Percentiles rank a stretch among this genome's conserved stretches.
Conservation (phyloP, 2,888 invertebrate genomes). For the Alitta virens region DNA sequence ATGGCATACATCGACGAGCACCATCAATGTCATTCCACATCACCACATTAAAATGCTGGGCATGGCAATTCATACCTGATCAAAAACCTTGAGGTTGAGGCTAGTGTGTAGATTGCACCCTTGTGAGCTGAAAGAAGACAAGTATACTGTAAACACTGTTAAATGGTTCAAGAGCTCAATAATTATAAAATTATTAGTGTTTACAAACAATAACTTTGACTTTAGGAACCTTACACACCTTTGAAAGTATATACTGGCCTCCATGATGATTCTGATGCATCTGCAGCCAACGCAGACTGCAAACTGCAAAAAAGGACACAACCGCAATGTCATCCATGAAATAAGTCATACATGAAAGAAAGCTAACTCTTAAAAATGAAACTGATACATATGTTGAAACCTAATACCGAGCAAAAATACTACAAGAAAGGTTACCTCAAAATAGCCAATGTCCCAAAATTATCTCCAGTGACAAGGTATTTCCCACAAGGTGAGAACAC, state of each 20-base stretch:
- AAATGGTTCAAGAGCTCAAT: too few relatives aligned
- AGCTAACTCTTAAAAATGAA: too few relatives aligned
- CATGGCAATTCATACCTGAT: slow-evolving; percentile 54
- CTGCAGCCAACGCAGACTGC: slow-evolving; percentile 41
- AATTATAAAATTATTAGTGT: background rate
- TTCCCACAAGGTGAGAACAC: slow-evolving; percentile 81
- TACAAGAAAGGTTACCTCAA: slow-evolving; percentile 65
- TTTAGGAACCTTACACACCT: too few relatives aligned
- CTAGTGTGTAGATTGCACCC: slow-evolving; percentile 68
- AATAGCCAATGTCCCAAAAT: slow-evolving; percentile 79
- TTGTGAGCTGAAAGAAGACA: slow-evolving; percentile 18
- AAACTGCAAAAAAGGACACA: slow-evolving; percentile 37
- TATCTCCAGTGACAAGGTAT: slow-evolving; percentile 78
- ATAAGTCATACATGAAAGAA: too few relatives aligned
- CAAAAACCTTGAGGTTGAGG: slow-evolving; percentile 68
- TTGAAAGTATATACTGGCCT: slow-evolving; percentile 47
- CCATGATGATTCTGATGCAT: slow-evolving; percentile 44
- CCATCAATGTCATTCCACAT: background rate
- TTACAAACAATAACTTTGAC: background rate
- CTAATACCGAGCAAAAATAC: background rate
- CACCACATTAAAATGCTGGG: background rate
- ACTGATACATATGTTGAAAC: too few relatives aligned
- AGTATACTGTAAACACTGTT: background rate
- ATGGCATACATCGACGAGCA: background rate
- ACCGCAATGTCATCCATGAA: background rate